A percentile compares a stretch with the other conserved stretches of the same genome.
phyloP scores from a whole-genome alignment of 2,888 invertebrate species.

The Conus canariensis region DNA sequence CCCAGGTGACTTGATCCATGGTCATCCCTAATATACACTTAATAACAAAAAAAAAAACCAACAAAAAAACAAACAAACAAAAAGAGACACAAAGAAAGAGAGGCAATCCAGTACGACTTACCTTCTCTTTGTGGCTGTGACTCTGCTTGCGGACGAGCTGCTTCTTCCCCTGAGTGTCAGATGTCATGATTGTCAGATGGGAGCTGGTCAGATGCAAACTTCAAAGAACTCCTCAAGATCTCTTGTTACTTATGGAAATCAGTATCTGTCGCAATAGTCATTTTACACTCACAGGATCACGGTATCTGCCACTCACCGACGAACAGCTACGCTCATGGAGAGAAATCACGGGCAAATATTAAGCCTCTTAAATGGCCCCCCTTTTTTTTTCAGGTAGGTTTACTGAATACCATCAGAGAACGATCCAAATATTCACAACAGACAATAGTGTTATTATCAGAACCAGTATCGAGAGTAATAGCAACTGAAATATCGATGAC shows the following conservation, averaged over 20 bases:
- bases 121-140: conserved; percentile 39
- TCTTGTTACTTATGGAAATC: conserved; percentile 12
- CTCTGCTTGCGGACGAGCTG: conserved; percentile 9
- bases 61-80: too few relatives aligned
- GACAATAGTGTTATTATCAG: neutral
- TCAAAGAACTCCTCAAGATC: neutral
- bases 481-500: neutral
- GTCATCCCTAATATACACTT: too few relatives aligned
- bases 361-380: too few relatives aligned
- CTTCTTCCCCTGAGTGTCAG: conserved; percentile 31
- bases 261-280: neutral
- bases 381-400: too few relatives aligned
- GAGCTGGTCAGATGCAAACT: neutral
- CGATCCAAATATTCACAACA: neutral
- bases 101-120: neutral
- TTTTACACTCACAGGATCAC: neutral
- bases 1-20: too few relatives aligned
- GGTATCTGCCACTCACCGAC: neutral
- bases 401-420: too few relatives aligned
- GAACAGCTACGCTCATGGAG: too few relatives aligned
- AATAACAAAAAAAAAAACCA: too few relatives aligned
- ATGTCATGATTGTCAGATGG: conserved; percentile 28
- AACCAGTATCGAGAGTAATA: neutral
- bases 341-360: too few relatives aligned
- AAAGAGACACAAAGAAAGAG: neutral